These are phyloP conservation scores for Oreonectes daqikongensis DNA, from an alignment of 2,797 vertebrate species.

Conservation along the genomic window DNA sequence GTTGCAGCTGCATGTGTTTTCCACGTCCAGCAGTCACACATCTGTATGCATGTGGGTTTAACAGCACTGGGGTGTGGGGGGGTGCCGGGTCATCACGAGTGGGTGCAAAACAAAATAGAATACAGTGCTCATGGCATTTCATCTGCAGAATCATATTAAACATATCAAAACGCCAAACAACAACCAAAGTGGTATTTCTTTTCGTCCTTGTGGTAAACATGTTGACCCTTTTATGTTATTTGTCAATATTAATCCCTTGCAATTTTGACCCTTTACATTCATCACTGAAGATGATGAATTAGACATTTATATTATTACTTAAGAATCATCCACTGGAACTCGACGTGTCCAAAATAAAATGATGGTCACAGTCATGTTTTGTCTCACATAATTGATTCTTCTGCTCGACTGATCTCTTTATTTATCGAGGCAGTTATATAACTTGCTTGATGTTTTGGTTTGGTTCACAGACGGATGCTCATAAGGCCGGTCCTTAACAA, in stretches of 20 bases:
- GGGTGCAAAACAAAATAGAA: conserved; percentile 16
- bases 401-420: conserved; percentile 23
- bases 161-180: too few species aligned
- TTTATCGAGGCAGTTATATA: neutral
- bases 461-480: conserved; percentile 1
- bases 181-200: too few species aligned
- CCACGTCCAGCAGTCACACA: neutral
- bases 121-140: neutral
- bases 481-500: neutral
- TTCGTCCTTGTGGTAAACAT: too few species aligned
- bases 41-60: neutral
- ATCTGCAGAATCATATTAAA: too few species aligned
- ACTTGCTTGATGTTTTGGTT: conserved; percentile 4
- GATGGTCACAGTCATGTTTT: neutral
- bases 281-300: neutral
- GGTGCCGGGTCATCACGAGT: neutral
- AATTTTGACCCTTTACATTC: neutral
- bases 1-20: conserved; percentile 18
- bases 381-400: conserved; percentile 19
- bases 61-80: neutral
- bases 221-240: too few species aligned
- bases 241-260: neutral
- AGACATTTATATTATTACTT: neutral
- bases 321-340: neutral
- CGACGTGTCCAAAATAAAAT: neutral